A percentile compares a stretch with the other conserved stretches of the same genome.
Conservation (phyloP, 2,113 vertebrate species). For the Gnathonemus echidnorhynchus region DNA sequence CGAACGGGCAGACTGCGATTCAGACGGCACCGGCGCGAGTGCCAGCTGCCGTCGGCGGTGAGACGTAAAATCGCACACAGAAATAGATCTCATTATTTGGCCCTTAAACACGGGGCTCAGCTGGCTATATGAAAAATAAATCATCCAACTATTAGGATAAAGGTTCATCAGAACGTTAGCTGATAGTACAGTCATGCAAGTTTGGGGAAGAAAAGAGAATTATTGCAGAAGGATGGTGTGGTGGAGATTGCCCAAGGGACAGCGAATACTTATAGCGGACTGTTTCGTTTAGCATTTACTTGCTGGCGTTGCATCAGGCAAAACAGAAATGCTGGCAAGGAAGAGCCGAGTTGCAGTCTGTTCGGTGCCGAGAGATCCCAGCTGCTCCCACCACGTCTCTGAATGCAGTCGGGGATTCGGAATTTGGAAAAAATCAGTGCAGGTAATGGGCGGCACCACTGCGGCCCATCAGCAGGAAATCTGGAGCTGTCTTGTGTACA, state of each 20-base stretch:
- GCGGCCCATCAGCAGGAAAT: background rate
- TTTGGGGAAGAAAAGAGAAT: background rate
- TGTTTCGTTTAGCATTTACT: conserved; percentile 18
- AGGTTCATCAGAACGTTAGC: background rate
- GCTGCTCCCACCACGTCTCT: background rate
- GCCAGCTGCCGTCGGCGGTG: background rate
- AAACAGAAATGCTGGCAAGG: background rate
- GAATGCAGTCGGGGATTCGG: background rate
- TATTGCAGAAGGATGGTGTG: background rate
- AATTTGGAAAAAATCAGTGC: background rate
- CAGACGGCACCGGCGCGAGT: background rate
- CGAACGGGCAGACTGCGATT: background rate
- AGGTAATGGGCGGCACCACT: background rate
- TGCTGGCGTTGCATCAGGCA: background rate
- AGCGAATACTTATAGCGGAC: background rate
- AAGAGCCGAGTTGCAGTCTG: background rate
- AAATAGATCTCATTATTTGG: background rate
- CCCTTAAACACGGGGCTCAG: background rate
- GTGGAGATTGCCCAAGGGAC: background rate
- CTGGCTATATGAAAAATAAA: background rate
- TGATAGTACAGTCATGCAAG: background rate
- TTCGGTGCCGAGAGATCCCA: background rate
- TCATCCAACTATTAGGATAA: background rate
- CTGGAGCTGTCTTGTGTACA: background rate
- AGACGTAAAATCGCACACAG: background rate